phyloP scores from a whole-genome alignment of 1,140 invertebrate genomes.

The Listronotus bonariensis region DNA sequence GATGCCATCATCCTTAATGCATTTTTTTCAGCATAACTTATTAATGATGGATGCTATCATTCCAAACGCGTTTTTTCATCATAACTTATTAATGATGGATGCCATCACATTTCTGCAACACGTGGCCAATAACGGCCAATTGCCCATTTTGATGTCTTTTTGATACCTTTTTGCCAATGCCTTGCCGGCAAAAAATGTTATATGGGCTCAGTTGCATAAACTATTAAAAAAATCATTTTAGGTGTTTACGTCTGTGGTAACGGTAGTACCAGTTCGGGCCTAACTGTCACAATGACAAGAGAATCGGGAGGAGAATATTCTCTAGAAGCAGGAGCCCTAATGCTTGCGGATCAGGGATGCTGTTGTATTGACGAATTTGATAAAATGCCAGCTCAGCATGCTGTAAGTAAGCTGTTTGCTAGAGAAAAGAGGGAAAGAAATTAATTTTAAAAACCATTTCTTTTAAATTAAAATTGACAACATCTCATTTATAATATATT shows the following conservation, averaged over 20 bases:
- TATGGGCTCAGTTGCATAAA: no score
- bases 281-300: conserved; percentile 82
- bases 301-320: conserved; percentile 80
- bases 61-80: no score
- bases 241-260: conserved; percentile 91
- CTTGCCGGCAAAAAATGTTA: no score
- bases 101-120: no score
- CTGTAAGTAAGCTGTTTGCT: conserved; percentile 37
- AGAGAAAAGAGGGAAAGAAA: not conserved
- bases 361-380: conserved; percentile 97
- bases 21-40: no score
- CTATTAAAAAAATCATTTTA: conserved; percentile 46
- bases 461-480: not conserved
- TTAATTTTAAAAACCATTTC: no score
- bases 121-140: no score
- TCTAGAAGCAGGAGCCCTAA: conserved; percentile 84
- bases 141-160: no score
- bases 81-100: no score
- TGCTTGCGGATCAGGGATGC: conserved; percentile 81
- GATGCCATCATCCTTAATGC: no score
- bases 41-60: no score
- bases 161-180: no score
- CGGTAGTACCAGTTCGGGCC: conserved; percentile 80
- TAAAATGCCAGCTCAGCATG: conserved; percentile 73
- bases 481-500: not conserved